phyloP scores from a whole-genome alignment of 2,797 vertebrate genomes.

The Diplodus puntazzo region DNA sequence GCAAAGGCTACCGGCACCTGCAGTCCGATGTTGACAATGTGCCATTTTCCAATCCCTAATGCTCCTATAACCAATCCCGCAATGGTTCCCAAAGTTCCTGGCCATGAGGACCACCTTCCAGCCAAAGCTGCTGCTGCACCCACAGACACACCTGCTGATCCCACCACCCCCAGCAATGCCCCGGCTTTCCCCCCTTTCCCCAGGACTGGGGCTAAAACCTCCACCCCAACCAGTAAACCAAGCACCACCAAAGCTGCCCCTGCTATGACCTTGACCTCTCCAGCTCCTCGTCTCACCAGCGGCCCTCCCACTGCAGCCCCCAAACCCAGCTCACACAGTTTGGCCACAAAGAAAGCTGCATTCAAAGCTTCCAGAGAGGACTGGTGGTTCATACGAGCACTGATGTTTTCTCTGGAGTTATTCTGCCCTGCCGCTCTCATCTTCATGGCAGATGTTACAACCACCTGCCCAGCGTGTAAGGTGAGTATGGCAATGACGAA shows the following conservation, averaged over 20 bases:
- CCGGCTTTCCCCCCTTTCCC: conserved; percentile 65
- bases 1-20: conserved; percentile 70
- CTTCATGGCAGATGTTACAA: conserved; percentile 41
- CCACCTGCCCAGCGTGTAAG: conserved; percentile 65
- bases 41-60: conserved; percentile 60
- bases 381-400: conserved; percentile 34
- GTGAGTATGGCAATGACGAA: conserved; percentile 75
- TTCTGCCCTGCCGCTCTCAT: conserved; percentile 15
- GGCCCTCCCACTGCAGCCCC: conserved; percentile 73
- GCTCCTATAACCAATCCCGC: conserved; percentile 68
- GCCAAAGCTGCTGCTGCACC: conserved; percentile 65
- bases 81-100: conserved; percentile 58
- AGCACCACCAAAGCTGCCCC: conserved; percentile 62
- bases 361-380: conserved; percentile 69
- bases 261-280: conserved; percentile 58
- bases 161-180: conserved; percentile 72
- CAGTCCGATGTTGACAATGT: conserved; percentile 74
- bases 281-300: conserved; percentile 53
- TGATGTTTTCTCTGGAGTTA: conserved; percentile 40
- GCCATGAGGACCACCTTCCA: conserved; percentile 58
- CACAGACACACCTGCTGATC: conserved; percentile 61
- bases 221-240: conserved; percentile 42
- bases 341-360: conserved; percentile 64
- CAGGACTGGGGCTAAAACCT: conserved; percentile 47
- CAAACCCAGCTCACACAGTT: conserved; percentile 66